These are phyloP conservation scores for Atta texana DNA, from an alignment of 1,140 invertebrate species.

Conservation along the genomic window DNA sequence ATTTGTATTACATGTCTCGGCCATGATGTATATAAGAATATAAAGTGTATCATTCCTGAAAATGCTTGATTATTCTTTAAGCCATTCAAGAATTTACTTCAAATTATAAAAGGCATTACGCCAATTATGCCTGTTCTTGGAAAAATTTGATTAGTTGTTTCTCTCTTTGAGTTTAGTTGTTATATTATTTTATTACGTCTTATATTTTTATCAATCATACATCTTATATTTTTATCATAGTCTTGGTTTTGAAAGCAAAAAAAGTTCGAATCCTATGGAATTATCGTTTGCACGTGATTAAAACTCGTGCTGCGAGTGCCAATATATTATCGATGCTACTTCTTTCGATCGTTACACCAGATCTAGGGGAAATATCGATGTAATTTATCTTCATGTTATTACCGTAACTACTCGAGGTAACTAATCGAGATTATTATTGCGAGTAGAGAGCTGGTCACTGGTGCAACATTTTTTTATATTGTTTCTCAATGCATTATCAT, in stretches of 20 bases:
- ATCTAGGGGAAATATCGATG: slow-evolving; percentile 25
- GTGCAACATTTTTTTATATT: slow-evolving; percentile 8
- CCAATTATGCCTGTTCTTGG: too few species aligned
- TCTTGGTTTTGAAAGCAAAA: neutral
- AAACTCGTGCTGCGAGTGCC: neutral
- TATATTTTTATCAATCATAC: too few species aligned
- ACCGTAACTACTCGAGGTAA: neutral
- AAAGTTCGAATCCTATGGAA: slow-evolving; percentile 2
- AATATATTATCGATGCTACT: neutral
- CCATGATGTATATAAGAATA: too few species aligned
- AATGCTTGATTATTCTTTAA: too few species aligned
- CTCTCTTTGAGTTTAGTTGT: too few species aligned
- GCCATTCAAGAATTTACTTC: too few species aligned
- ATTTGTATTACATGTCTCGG: neutral
- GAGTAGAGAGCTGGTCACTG: slow-evolving; percentile 28
- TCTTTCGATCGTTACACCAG: neutral
- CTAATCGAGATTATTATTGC: slow-evolving; percentile 19
- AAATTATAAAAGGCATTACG: too few species aligned
- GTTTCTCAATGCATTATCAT: neutral
- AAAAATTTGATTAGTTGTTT: too few species aligned
- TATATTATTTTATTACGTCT: too few species aligned
- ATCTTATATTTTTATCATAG: too few species aligned
- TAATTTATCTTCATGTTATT: neutral
- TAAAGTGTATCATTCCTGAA: too few species aligned
- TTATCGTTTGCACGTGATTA: slow-evolving; percentile 15